phyloP scores from a whole-genome alignment of 2,113 vertebrate species.

The Diglossa brunneiventris region DNA sequence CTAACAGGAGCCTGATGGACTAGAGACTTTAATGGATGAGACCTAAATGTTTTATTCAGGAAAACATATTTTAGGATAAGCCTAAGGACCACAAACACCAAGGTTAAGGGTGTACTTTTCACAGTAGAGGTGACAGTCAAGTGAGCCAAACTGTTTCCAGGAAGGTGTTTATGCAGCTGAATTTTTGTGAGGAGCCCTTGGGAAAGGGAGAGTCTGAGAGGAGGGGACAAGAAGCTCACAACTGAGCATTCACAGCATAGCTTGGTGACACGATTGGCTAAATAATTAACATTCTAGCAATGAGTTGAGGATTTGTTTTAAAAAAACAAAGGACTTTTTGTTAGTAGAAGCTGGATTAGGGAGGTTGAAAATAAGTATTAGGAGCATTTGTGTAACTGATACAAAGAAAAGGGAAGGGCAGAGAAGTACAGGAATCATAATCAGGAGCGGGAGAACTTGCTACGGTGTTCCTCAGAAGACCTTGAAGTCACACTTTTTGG shows the following conservation, averaged over 20 bases:
- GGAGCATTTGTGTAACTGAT: not conserved
- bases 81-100: not conserved
- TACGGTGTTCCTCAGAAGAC: not conserved
- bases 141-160: not conserved
- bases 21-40: not conserved
- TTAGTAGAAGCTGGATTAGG: not conserved
- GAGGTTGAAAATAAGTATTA: not conserved
- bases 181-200: not conserved
- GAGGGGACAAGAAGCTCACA: not conserved
- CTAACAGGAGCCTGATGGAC: not conserved
- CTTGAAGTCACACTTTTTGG: not conserved
- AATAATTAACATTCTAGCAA: not conserved
- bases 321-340: not conserved
- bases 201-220: not conserved
- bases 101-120: not conserved
- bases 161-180: not conserved
- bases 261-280: not conserved
- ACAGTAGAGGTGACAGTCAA: not conserved
- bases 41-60: not conserved
- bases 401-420: not conserved
- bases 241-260: not conserved
- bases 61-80: not conserved
- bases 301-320: not conserved
- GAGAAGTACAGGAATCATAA: not conserved
- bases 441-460: not conserved